Evolutionary conservation across 2,113 vertebrate species (phyloP), one percentile per base, ranked within the genome.

Genomic region (Pyxicephalus adspersus): DNA sequence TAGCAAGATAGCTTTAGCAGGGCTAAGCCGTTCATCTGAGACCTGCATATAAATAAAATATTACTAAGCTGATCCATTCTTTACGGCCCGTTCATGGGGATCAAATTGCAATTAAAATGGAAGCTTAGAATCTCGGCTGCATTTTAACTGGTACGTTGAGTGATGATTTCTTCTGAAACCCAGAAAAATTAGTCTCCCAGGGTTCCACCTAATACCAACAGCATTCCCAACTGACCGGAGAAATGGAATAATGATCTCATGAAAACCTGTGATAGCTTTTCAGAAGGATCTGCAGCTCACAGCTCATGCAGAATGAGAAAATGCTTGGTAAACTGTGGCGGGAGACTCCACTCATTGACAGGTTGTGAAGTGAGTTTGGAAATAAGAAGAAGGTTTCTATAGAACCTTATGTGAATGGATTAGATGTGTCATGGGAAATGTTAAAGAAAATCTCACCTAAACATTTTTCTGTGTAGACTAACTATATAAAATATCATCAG

Each of bases 71-170:
- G 16, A 19, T 54, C 23, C 19, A 64, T 57, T 81, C 70, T 75
- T 81, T 75, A 81, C 23, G 64, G 71, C 51, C 71, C 45, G 61
- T 81, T 75, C 80, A 58, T 66, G 71, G 70, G 64, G 80, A 81
- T 81, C 80, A 74, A 66, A 74, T 81, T 64, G 70, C 80, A 81
- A 75, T 81, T 81, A 81, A 54, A 81, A 58, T 81, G 71, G 80
- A 54, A 65, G 61, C n/a, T 75, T 81, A 75, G 64, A 75, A 20
- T 64, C 70, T 65, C 52, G 2, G 51, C 54, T 66, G 70, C 67
- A 8, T 75, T 73, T 73, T 66, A 57, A 65, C 71, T 54, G 72
- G n/a, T 57, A 63, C 78, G 54, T 55, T 73, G 68, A 81, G 38
- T 73, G 58, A 74, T 65, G 58, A 17, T 25, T 81, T 81, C 50